These are phyloP conservation scores for Magallana angulata DNA, from an alignment of 1,140 invertebrate genomes.

Conservation along the genomic window DNA sequence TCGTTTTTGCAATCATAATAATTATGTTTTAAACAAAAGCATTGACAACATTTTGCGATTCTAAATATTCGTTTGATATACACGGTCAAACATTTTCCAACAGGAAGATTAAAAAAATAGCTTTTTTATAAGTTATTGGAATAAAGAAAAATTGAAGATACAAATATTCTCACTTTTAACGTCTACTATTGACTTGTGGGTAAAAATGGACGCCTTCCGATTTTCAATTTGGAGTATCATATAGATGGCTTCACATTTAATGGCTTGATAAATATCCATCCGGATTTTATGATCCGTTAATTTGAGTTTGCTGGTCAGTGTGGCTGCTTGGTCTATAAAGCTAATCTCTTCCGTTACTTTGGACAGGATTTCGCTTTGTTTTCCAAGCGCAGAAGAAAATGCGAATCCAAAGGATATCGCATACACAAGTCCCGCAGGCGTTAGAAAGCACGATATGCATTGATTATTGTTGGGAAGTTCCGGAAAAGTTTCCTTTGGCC, in stretches of 20 bases:
- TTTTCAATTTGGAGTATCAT: constrained; percentile 54
- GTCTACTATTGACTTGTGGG: constrained; percentile 20
- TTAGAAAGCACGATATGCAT: constrained; percentile 55
- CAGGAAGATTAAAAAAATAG: too few species aligned
- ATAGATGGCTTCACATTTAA: constrained; percentile 56
- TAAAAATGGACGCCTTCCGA: constrained; percentile 16
- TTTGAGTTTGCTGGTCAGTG: constrained; percentile 52
- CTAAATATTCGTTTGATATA: too few species aligned
- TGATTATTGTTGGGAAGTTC: constrained; percentile 53
- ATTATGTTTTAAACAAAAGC: too few species aligned
- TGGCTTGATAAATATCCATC: constrained; percentile 42
- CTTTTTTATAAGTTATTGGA: too few species aligned
- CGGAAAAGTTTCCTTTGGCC: constrained; percentile 49
- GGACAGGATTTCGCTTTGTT: constrained; percentile 51
- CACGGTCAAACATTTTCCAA: too few species aligned
- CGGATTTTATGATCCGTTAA: constrained; percentile 1
- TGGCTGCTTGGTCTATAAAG: constrained; percentile 53
- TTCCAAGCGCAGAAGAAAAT: constrained; percentile 49
- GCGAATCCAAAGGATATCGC: constrained; percentile 58
- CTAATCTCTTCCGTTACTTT: constrained; percentile 57
- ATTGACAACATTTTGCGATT: too few species aligned
- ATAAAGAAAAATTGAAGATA: too few species aligned
- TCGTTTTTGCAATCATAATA: too few species aligned
- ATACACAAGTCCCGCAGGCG: constrained; percentile 54
- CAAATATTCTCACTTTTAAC: neutral